A percentile compares a stretch with the other conserved stretches of the same genome.
These are phyloP conservation scores for Siniperca knerii DNA, from an alignment of 2,113 vertebrate genomes.

Conservation along the genomic window DNA sequence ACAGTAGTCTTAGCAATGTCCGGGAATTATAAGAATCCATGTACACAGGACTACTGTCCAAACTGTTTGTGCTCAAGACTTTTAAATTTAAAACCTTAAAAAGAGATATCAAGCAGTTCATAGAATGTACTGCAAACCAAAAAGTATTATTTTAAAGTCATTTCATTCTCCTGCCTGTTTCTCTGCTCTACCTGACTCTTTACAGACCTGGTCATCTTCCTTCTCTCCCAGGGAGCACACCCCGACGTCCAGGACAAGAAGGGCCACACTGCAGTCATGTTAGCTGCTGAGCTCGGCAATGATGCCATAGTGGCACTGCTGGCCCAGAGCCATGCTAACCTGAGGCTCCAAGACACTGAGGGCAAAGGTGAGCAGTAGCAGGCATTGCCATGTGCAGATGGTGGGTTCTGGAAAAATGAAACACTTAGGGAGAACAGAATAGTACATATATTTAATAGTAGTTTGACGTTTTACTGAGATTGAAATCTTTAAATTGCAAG, in stretches of 20 bases:
- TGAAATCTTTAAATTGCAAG: neutral
- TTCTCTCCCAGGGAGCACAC: slow-evolving; percentile 86
- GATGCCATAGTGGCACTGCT: slow-evolving; percentile 86
- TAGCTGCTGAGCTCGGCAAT: slow-evolving; percentile 90
- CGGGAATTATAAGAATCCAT: neutral
- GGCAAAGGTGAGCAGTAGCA: slow-evolving; percentile 87
- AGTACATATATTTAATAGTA: neutral
- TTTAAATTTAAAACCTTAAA: neutral
- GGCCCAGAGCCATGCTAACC: slow-evolving; percentile 84
- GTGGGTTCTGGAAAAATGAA: neutral
- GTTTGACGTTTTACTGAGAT: neutral
- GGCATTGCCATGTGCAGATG: neutral
- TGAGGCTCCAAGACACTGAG: slow-evolving; percentile 88
- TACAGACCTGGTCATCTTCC: slow-evolving; percentile 87
- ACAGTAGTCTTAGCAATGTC: neutral
- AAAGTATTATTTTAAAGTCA: neutral
- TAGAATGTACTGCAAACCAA: neutral
- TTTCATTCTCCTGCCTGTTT: neutral
- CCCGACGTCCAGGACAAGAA: slow-evolving; percentile 88
- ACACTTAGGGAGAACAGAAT: neutral
- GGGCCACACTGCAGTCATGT: slow-evolving; percentile 90
- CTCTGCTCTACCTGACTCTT: neutral
- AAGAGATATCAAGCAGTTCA: neutral
- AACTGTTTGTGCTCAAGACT: neutral
- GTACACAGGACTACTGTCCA: neutral